Conservation (phyloP, 2,888 invertebrate species). For the Lymantria dispar region DNA sequence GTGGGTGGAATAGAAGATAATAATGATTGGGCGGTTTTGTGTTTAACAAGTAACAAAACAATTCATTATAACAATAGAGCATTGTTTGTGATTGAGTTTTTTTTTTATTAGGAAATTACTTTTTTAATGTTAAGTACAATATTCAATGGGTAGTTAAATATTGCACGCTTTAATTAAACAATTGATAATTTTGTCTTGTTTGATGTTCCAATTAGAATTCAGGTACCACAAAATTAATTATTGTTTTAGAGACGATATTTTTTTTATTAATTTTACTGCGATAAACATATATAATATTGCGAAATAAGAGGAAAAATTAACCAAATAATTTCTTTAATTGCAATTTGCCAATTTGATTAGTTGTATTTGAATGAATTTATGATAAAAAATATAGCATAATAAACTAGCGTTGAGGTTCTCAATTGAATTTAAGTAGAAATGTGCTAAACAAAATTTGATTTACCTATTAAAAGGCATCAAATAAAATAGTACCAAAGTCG, state of each 20-base stretch:
- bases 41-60: slow-evolving; percentile 65
- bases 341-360: too few species aligned
- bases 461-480: neutral
- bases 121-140: slow-evolving; percentile 38
- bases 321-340: too few species aligned
- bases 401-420: too few species aligned
- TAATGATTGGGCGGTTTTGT: slow-evolving; percentile 63
- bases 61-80: slow-evolving; percentile 67
- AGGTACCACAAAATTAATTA: slow-evolving; percentile 1
- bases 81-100: slow-evolving; percentile 68
- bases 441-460: neutral
- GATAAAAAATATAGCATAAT: too few species aligned
- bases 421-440: neutral
- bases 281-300: too few species aligned
- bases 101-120: slow-evolving; percentile 57
- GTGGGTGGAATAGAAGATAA: slow-evolving; percentile 68
- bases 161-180: slow-evolving; percentile 30
- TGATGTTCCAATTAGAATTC: slow-evolving; percentile 28
- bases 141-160: slow-evolving; percentile 52
- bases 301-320: too few species aligned
- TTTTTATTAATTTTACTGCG: too few species aligned
- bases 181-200: slow-evolving; percentile 24
- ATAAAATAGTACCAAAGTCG: neutral
- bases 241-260: too few species aligned
- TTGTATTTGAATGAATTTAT: too few species aligned